Evolutionary conservation across 2,113 vertebrate genomes (phyloP).

Genomic region (Zootoca vivipara): DNA sequence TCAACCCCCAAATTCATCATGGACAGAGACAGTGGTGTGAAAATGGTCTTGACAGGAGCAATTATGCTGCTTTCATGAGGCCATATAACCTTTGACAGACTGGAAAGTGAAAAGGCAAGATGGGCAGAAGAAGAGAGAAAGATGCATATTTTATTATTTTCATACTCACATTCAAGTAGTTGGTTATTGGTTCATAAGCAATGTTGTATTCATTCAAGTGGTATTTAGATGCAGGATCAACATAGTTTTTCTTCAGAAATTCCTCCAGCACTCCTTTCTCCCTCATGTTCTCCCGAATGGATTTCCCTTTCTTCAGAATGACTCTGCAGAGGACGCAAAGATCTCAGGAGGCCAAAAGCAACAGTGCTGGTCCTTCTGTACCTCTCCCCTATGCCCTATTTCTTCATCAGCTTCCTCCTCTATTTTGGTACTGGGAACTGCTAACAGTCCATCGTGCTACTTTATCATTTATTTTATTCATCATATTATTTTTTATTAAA

Average conservation of each 20-base stretch:
- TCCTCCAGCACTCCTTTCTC: constrained; percentile 74
- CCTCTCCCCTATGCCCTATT: fast-evolving
- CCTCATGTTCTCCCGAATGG: constrained; percentile 75
- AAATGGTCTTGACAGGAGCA: not conserved
- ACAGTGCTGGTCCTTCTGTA: fast-evolving
- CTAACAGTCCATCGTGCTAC: fast-evolving
- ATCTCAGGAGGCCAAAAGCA: not conserved
- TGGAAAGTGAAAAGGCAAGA: fast-evolving
- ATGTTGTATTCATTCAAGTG: not conserved
- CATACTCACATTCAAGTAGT: constrained; percentile 81
- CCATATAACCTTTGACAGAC: not conserved
- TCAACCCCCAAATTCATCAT: not conserved
- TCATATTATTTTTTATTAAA: constrained; percentile 21
- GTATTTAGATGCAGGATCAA: constrained; percentile 72
- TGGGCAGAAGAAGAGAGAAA: fast-evolving
- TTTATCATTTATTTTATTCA: not conserved
- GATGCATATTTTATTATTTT: not conserved
- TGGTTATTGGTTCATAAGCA: constrained; percentile 73
- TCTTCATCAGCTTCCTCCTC: not conserved
- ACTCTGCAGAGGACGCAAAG: constrained; percentile 63
- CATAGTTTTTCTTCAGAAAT: constrained; percentile 64
- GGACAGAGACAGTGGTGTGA: not conserved
- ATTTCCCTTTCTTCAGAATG: constrained; percentile 74
- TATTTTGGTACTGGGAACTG: not conserved
- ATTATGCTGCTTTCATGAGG: fast-evolving